Evolutionary conservation across 2,888 invertebrate genomes (phyloP), one percentile per base, ranked within the genome.

Genomic region (Bursaphelenchus okinawaensis): DNA sequence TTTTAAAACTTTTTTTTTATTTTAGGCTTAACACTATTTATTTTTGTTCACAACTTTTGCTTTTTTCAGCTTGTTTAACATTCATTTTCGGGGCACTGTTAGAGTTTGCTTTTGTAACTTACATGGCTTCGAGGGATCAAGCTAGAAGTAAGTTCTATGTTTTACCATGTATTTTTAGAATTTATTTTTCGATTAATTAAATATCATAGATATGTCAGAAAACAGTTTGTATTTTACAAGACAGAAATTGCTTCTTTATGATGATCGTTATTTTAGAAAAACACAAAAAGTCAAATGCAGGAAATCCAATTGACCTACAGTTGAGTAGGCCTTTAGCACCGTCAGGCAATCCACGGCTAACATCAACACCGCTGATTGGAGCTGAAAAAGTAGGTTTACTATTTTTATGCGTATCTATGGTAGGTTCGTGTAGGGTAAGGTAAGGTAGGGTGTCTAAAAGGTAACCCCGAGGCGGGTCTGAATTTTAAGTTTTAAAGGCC

Each of bases 71-170:
- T n/a, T 96, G 95, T 85, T 87, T 95, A 76, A 94, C 94, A 60
- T 96, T 96, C 85, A 95, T 95, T 59, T 96, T 96, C 84, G 93
- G 78, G 12, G 95, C 95, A 28, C 86, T 96, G 74, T 88, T 96
- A 67, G 96, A 96, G 87, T 96, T 96, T 83, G 95, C 95, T 63
- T 88, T 95, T 72, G 96, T 96, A 75, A 95, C 96, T 87, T 95
- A 96, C 84, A 79, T 81, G 54, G 75, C 78, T 0, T 77, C 77
- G 27, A 68, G 78, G 23, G 73, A 71, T 52, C 79, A 78, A 52
- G 74, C 75, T 52, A 77, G 71, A 73, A 67, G 78, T 78, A 58
- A 29, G 62, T 1, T 9, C n/a, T 40, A 9, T 9, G 9, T n/a
- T 40, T 40, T 40, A 9, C 9, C 40, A 9, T n/a, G 9, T 12